phyloP scores from a whole-genome alignment of 2,888 invertebrate species.

The Coleophora flavipennella region DNA sequence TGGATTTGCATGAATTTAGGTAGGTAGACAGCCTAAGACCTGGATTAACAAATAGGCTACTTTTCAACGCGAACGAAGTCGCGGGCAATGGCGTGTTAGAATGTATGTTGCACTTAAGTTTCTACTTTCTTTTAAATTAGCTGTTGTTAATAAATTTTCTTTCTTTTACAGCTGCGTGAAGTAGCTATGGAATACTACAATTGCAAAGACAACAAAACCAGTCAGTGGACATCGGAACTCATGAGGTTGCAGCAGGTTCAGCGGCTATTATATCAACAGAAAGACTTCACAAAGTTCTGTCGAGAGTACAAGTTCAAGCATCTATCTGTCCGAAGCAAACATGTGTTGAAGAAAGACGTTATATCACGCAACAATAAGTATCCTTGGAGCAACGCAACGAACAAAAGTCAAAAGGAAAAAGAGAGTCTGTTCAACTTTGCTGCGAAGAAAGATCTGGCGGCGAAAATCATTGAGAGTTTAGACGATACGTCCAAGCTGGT shows the following conservation, averaged over 20 bases:
- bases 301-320: constrained; percentile 44
- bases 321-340: constrained; percentile 26
- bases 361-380: constrained; percentile 55
- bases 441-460: constrained; percentile 43
- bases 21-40: no score
- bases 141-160: constrained; percentile 4
- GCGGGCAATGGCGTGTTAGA: no score
- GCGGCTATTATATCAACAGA: constrained; percentile 53
- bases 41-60: no score
- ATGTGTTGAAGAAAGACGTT: constrained; percentile 35
- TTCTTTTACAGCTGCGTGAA: constrained; percentile 75
- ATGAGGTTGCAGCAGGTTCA: constrained; percentile 54
- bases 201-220: constrained; percentile 70
- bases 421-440: constrained; percentile 40
- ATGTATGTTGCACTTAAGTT: no score
- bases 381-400: constrained; percentile 53
- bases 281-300: constrained; percentile 47
- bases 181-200: constrained; percentile 81
- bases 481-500: constrained; percentile 34
- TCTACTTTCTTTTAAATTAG: no score
- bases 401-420: constrained; percentile 42
- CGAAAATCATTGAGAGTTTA: constrained; percentile 33
- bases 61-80: no score
- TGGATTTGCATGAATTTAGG: no score
- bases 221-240: constrained; percentile 58